Evolutionary conservation across 23 tunicate genomes (phyloP).

Genomic region (Ascidia mentula): DNA sequence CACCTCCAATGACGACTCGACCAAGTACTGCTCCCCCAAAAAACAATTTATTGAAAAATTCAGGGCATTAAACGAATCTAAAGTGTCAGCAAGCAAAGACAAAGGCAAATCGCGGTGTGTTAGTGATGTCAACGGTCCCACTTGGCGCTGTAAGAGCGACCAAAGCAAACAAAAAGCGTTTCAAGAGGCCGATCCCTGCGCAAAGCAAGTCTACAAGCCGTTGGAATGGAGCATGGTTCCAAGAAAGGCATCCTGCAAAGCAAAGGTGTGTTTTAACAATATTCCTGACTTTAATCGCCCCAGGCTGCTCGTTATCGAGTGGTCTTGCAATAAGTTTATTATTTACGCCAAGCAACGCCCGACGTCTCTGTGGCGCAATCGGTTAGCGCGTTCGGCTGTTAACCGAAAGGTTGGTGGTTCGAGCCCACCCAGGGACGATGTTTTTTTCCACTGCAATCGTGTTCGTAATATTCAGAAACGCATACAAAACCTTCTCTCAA

Average conservation of each 20-base stretch:
- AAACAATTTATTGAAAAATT: not conserved
- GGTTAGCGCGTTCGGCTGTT: constrained; percentile 14
- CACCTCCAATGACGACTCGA: not conserved
- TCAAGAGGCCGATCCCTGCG: not conserved
- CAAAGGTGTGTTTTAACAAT: not conserved
- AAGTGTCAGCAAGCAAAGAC: not conserved
- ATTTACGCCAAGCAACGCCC: not conserved
- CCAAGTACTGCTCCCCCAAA: not conserved
- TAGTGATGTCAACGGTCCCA: not conserved
- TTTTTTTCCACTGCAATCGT: not conserved
- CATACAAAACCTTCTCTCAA: not conserved
- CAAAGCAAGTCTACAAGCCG: not conserved
- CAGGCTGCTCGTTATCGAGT: not conserved
- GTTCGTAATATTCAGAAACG: not conserved
- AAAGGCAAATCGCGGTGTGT: not conserved
- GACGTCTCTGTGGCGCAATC: constrained; percentile 14
- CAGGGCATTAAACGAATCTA: not conserved
- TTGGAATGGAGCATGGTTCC: not conserved
- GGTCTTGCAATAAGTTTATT: not conserved
- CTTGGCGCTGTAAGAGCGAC: not conserved
- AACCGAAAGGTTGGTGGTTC: constrained; percentile 13
- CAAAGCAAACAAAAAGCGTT: not conserved
- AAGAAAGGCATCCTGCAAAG: not conserved
- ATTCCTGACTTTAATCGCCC: not conserved
- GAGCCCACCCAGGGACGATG: constrained; percentile 7